Evolutionary conservation across 2,888 invertebrate species (phyloP), one percentile per base, ranked within the genome.

Genomic region (Cyaniris semiargus): DNA sequence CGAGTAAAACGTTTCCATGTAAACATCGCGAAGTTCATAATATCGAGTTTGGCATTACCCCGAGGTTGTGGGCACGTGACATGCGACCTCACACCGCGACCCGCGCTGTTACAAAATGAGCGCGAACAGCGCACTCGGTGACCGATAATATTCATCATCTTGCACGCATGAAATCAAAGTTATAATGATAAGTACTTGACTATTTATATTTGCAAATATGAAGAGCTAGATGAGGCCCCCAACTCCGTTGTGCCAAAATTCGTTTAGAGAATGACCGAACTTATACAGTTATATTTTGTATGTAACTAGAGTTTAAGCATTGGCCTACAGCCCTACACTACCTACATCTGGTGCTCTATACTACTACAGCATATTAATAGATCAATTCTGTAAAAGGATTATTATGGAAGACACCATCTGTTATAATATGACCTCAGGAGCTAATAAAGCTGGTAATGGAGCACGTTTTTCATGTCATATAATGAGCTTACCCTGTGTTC

Each of bases 401-500:
- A 3, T 4, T 8, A 21, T n/a, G 8, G 8, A n/a, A 58, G n/a
- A n/a, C 18, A 56, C 3, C 58, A 2, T 0, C 5, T 21, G 21
- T n/a, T n/a, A n/a, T 58, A 34, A 44, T 38, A 34, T 44, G 71
- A 71, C 44, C 13, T 38, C 21, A 71, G 21, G 71, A 21, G 44
- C 44, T 44, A 21, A 74, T 74, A 27, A 27, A 53, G 18, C 23
- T 74, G 10, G 23, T 74, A 74, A 21, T 27, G 23, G 27, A 74
- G 23, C 72, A 72, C 74, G 74, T 53, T 48, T 27, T 21, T 48
- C 74, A 53, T 53, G 74, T 21, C 48, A 53, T 48, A 21, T 72
- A 53, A 66, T 66, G 66, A 31, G 27, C 27, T 66, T 27, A 31
- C 31, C 15, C 66, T 7, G 66, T 13, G 44, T 23, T 74, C 27